A percentile compares a stretch with the other conserved stretches of the same genome.
phyloP scores from a whole-genome alignment of 2,797 vertebrate genomes.

The Lacerta agilis region DNA sequence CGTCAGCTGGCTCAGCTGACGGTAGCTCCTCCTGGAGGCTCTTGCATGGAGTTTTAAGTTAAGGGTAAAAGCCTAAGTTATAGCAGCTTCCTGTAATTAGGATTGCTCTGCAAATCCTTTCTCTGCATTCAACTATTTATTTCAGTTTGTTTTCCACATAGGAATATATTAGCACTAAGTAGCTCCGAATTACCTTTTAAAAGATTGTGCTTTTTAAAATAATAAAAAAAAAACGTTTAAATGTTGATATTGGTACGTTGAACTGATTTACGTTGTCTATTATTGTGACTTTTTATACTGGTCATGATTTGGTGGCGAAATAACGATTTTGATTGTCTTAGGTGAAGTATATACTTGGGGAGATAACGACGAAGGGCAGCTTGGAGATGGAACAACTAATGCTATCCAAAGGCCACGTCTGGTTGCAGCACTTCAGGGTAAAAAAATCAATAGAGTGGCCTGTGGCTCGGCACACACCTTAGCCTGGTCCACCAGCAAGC shows the following conservation, averaged over 20 bases:
- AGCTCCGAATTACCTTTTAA: neutral
- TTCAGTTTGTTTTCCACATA: neutral
- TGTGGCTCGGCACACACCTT: conserved; percentile 98
- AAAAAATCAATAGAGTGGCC: conserved; percentile 98
- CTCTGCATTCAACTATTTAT: neutral
- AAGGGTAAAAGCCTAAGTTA: too few relatives aligned
- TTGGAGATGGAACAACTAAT: conserved; percentile 97
- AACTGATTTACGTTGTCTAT: neutral
- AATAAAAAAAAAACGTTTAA: too few relatives aligned
- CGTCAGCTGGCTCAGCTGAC: too few relatives aligned
- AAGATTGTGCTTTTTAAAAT: neutral
- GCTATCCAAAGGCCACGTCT: conserved; percentile 98
- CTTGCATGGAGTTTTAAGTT: too few relatives aligned
- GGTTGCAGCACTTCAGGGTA: conserved; percentile 95
- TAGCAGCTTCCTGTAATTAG: too few relatives aligned
- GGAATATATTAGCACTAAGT: neutral
- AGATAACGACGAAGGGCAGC: conserved; percentile 98
- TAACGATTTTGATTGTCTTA: conserved; percentile 66
- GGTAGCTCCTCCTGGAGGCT: too few relatives aligned
- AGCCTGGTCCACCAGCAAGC: conserved; percentile 98
- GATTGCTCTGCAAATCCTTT: too few relatives aligned
- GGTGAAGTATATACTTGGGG: conserved; percentile 99
- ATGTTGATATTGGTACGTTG: neutral
- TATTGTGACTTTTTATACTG: neutral
- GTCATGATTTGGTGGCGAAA: neutral